Conservation (phyloP, 2,888 invertebrate genomes). For the Apoda limacodes region DNA sequence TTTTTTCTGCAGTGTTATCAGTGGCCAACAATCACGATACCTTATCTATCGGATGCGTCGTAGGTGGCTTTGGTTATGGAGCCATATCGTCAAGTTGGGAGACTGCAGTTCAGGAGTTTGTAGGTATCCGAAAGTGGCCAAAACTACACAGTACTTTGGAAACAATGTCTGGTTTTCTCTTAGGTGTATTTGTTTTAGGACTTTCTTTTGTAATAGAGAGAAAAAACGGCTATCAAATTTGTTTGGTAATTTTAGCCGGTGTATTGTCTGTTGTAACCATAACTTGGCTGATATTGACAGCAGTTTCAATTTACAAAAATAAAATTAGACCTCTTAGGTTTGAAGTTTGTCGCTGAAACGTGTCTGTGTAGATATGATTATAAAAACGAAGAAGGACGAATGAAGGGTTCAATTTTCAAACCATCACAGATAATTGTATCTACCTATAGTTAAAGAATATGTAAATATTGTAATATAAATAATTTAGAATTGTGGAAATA, state of each 20-base stretch:
- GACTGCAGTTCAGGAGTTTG: slow-evolving; percentile 51
- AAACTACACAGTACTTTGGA: slow-evolving; percentile 59
- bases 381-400: too few species aligned
- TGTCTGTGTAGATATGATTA: too few species aligned
- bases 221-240: slow-evolving; percentile 37
- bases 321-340: slow-evolving; percentile 37
- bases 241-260: slow-evolving; percentile 42
- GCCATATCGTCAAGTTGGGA: slow-evolving; percentile 58
- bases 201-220: slow-evolving; percentile 35
- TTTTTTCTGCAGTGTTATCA: slow-evolving; percentile 42
- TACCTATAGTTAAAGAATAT: too few species aligned
- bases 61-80: slow-evolving; percentile 63
- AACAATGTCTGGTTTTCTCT: slow-evolving; percentile 43
- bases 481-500: too few species aligned
- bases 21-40: slow-evolving; percentile 49
- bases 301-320: slow-evolving; percentile 35
- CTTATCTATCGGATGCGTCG: slow-evolving; percentile 58
- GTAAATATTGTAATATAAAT: too few species aligned
- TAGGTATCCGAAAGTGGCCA: slow-evolving; percentile 60
- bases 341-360: too few species aligned
- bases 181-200: slow-evolving; percentile 38
- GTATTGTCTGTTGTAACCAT: slow-evolving; percentile 34
- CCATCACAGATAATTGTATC: too few species aligned
- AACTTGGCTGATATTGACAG: slow-evolving; percentile 42
- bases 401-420: too few species aligned